A percentile compares a stretch with the other conserved stretches of the same genome.
These are phyloP conservation scores for Aphaenogaster rudis DNA, from an alignment of 1,140 invertebrate genomes.

Conservation along the genomic window DNA sequence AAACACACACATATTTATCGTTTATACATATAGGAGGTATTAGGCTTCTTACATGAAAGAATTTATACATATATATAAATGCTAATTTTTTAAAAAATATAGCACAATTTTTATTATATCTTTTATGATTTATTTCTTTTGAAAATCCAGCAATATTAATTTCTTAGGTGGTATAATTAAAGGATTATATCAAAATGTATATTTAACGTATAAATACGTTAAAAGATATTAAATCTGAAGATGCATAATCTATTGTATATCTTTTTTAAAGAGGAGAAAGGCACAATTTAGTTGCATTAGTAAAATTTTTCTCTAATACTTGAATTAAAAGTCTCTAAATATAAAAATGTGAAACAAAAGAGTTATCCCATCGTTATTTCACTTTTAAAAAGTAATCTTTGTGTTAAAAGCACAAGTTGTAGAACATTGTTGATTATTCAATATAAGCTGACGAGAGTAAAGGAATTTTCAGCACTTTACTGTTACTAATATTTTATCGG, in stretches of 20 bases:
- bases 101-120: constrained; percentile 1
- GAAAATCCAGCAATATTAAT: neutral
- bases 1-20: neutral
- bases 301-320: neutral
- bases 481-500: constrained; percentile 52
- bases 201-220: neutral
- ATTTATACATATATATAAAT: neutral
- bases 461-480: constrained; percentile 47
- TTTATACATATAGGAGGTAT: neutral
- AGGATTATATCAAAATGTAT: neutral
- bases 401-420: constrained; percentile 39
- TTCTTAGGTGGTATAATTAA: neutral
- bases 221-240: neutral
- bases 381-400: constrained; percentile 31
- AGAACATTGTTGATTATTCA: constrained; percentile 38
- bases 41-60: too few relatives aligned
- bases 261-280: neutral
- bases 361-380: constrained; percentile 9
- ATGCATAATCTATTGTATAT: neutral
- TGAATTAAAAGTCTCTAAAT: neutral
- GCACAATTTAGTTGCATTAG: neutral
- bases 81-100: constrained; percentile 7
- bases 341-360: neutral
- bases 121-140: neutral
- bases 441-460: neutral